These are phyloP conservation scores for Anas platyrhynchos DNA, from an alignment of 2,113 vertebrate genomes.

Conservation along the genomic window DNA sequence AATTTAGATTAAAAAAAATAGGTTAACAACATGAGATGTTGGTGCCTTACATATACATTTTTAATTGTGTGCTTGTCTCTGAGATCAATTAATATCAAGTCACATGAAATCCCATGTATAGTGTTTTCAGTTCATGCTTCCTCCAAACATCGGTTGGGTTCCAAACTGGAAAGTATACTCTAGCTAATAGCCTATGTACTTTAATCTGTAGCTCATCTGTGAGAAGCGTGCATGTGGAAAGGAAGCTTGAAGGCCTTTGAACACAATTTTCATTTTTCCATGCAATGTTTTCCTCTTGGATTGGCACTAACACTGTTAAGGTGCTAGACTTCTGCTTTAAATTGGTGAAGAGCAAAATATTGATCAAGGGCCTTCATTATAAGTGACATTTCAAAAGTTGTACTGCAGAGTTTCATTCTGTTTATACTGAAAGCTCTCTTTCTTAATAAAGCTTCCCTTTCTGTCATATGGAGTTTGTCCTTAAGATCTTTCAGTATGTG, in stretches of 20 bases:
- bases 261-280: not conserved
- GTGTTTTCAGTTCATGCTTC: not conserved
- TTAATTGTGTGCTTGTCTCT: not conserved
- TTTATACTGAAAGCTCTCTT: not conserved
- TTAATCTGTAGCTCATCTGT: not conserved
- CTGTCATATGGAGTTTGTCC: not conserved
- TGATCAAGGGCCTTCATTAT: not conserved
- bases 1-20: not conserved
- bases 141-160: not conserved
- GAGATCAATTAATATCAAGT: not conserved
- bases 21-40: not conserved
- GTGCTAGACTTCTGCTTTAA: not conserved
- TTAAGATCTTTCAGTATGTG: not conserved
- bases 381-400: not conserved
- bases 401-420: not conserved
- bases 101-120: not conserved
- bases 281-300: not conserved
- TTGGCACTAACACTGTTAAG: not conserved
- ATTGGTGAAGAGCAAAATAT: not conserved
- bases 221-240: not conserved
- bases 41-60: not conserved
- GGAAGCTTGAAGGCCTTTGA: not conserved
- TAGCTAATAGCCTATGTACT: not conserved
- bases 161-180: not conserved
- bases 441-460: not conserved